Percentiles rank a stretch among this genome's conserved stretches.
phyloP scores from a whole-genome alignment of 1,140 invertebrate genomes.

The Leptonema lineaticorne region DNA sequence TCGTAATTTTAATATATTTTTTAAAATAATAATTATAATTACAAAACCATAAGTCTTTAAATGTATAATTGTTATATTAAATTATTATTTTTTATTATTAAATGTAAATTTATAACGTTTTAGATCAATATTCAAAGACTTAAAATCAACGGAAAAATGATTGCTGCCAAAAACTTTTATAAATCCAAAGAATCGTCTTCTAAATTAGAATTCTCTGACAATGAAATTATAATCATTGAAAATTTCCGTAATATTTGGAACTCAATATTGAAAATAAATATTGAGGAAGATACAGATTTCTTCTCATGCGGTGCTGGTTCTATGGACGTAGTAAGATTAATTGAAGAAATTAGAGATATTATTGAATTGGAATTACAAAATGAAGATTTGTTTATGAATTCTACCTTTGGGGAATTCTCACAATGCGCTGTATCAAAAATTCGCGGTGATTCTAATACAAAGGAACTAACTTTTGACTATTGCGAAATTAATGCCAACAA shows the following conservation, averaged over 20 bases:
- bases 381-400: conserved; percentile 91
- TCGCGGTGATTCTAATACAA: conserved; percentile 59
- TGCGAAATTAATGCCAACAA: conserved; percentile 81
- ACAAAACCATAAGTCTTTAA: no score
- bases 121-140: conserved; percentile 69
- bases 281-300: conserved; percentile 85
- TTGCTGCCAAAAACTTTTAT: conserved; percentile 80
- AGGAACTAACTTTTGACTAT: conserved; percentile 67
- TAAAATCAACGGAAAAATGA: conserved; percentile 78
- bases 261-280: conserved; percentile 75
- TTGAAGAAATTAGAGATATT: conserved; percentile 90
- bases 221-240: conserved; percentile 70
- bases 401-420: conserved; percentile 81
- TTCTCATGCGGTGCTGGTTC: conserved; percentile 90
- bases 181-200: conserved; percentile 59
- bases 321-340: conserved; percentile 93
- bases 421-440: conserved; percentile 65
- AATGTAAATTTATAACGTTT: conserved; percentile 30
- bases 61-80: neutral
- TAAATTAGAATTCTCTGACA: conserved; percentile 70
- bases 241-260: conserved; percentile 75
- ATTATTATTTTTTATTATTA: neutral
- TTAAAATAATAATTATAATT: no score
- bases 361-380: conserved; percentile 78
- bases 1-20: no score